A percentile compares a stretch with the other conserved stretches of the same genome.
phyloP scores from a whole-genome alignment of 2,797 vertebrate species.

The Heteromormyrus szaboi region DNA sequence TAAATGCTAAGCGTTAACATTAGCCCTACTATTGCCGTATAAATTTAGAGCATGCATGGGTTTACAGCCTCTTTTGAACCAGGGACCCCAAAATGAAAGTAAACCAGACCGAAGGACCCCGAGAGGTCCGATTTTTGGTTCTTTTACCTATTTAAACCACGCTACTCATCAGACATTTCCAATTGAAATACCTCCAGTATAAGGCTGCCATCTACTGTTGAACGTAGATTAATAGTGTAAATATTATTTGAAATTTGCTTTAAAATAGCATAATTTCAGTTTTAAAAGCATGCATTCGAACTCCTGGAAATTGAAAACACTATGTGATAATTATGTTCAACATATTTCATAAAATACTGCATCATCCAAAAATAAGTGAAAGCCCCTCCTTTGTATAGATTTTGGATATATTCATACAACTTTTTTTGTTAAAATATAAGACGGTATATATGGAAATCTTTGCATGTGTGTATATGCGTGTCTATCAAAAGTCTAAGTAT shows the following conservation, averaged over 20 bases:
- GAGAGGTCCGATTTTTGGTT: neutral
- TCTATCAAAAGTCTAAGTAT: neutral
- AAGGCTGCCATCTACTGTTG: conserved; percentile 5
- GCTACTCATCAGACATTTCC: neutral
- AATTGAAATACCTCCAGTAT: neutral
- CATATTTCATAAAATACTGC: neutral
- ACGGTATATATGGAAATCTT: neutral
- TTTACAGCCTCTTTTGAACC: neutral
- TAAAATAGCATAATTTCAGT: neutral
- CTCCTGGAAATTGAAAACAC: neutral
- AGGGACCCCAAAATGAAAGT: neutral
- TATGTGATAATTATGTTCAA: neutral
- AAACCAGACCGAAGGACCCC: neutral
- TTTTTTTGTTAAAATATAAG: neutral
- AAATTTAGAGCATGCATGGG: neutral
- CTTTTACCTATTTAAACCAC: neutral
- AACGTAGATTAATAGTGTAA: neutral
- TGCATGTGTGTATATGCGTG: neutral
- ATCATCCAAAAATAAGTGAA: neutral
- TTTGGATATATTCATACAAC: neutral
- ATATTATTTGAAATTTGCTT: neutral
- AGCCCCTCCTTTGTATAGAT: neutral
- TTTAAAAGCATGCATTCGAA: neutral
- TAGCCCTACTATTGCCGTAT: neutral
- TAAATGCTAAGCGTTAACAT: neutral